phyloP scores from a whole-genome alignment of 2,113 vertebrate genomes.

The Aleadryas rufinucha region DNA sequence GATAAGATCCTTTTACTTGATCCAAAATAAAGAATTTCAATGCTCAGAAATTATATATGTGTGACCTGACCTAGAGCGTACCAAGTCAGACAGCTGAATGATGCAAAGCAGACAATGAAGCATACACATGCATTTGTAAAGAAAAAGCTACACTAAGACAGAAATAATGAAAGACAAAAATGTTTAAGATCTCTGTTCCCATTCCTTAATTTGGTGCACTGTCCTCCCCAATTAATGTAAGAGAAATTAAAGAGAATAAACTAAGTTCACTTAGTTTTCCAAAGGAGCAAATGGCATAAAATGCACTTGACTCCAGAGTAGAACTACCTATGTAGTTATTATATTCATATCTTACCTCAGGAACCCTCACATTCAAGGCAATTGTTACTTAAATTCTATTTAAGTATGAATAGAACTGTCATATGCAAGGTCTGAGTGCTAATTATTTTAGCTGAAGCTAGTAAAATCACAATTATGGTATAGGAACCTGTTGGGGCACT shows the following conservation, averaged over 20 bases:
- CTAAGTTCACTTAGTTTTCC: conserved; percentile 31
- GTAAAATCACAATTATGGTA: background rate
- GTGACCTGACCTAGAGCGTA: conserved; percentile 52
- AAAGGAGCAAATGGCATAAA: background rate
- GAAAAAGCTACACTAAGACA: conserved; percentile 23
- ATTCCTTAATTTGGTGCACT: background rate
- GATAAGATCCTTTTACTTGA: conserved; percentile 55
- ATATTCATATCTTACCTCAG: background rate
- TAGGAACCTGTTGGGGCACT: background rate
- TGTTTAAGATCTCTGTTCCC: background rate
- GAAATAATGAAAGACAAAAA: conserved; percentile 40
- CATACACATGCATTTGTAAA: background rate
- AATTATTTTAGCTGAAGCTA: background rate
- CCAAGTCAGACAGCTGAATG: conserved; percentile 47
- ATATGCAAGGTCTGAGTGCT: background rate
- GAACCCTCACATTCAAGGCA: background rate
- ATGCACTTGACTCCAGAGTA: background rate
- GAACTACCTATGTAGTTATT: background rate
- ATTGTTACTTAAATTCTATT: background rate
- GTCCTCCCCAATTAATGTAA: background rate
- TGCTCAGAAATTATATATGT: conserved; percentile 41
- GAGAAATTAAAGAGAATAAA: no score
- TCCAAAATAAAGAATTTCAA: conserved; percentile 46
- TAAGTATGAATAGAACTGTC: background rate
- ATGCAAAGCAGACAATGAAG: conserved; percentile 58